Evolutionary conservation across 2,797 vertebrate species (phyloP).

Genomic region (Alauda arvensis): DNA sequence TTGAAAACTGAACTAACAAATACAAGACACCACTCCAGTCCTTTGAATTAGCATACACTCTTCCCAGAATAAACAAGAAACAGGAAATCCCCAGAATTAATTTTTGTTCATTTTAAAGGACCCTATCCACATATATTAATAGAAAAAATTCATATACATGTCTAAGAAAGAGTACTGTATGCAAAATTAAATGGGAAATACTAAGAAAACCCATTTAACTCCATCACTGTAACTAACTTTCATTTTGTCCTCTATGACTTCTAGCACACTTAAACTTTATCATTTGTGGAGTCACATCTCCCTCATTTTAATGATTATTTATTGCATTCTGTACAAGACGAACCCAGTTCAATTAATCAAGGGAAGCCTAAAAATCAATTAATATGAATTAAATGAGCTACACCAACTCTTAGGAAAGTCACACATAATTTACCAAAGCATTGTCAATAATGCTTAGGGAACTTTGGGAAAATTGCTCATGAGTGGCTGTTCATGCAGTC

Average conservation of each 20-base stretch:
- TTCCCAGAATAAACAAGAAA: background rate
- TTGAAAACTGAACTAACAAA: background rate
- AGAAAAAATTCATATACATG: background rate
- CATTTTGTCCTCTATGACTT: slow-evolving; percentile 78
- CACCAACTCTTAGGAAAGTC: slow-evolving; percentile 85
- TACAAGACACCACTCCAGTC: background rate
- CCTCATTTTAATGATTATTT: slow-evolving; percentile 84
- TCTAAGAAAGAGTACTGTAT: background rate
- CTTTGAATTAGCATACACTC: background rate
- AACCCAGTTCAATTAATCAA: slow-evolving; percentile 88
- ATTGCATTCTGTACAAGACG: slow-evolving; percentile 82
- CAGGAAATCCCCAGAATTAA: background rate
- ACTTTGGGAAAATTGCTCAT: slow-evolving; percentile 67
- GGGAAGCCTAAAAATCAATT: slow-evolving; percentile 89
- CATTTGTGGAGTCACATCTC: slow-evolving; percentile 77
- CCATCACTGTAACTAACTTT: slow-evolving; percentile 20
- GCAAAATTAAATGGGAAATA: slow-evolving; percentile 9
- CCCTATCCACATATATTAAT: background rate
- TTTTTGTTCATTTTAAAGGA: background rate
- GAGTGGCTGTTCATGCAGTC: slow-evolving; percentile 70
- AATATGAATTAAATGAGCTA: slow-evolving; percentile 93
- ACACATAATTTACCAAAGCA: slow-evolving; percentile 90
- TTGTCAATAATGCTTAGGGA: slow-evolving; percentile 74
- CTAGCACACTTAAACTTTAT: slow-evolving; percentile 79
- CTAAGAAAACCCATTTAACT: background rate